Base-by-base conservation (phyloP, 2,888 invertebrate species). In the Eulithis prunata region DNA sequence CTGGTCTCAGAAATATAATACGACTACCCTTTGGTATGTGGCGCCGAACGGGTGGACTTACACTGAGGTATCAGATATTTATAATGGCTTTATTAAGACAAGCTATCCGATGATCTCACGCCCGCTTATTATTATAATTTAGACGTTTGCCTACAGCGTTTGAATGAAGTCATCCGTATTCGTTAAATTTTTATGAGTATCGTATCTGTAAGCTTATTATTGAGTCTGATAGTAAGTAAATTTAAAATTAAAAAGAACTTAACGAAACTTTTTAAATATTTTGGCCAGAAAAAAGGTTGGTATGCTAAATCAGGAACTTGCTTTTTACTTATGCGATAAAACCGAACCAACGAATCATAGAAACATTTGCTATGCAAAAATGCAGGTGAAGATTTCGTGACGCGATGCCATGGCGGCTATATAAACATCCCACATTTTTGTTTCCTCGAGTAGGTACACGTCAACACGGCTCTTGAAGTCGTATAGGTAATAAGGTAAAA, bases 111-210 rank as follows among this genome's bases (percentile, higher is more conserved):
- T 81, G 84, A 86, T 84, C 87, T 89, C 90, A 89, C 90, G 87
- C 90, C 90, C 91, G 89, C 88, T 92, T 93, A 92, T 93, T 93
- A 92, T 91, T 88, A 89, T 93, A 92, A 93, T 92, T 89, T 91
- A 92, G 91, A 90, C 89, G 90, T 88, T 84, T 91, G 90, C 91
- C 91, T 84, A 89, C 90, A 92, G 91, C 89, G 66, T 83, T 76
- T 76, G 84, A 90, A 93, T 93, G 90, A 92, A 93, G 92, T 91
- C 92, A 91, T 92, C 90, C 83, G 61, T 74, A 64, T 75, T 71
- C 66, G 68, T 57, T 66, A 68, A 62, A 71, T 62, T 66, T 70
- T 73, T 66, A 70, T 70, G 52, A 65, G 64, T 68, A 74, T 74
- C 62, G 71, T 72, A 73, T 69, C 32, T 69, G 67, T 71, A 64